Conservation (phyloP, 1,140 invertebrate species). For the Metopolophium dirhodum region DNA sequence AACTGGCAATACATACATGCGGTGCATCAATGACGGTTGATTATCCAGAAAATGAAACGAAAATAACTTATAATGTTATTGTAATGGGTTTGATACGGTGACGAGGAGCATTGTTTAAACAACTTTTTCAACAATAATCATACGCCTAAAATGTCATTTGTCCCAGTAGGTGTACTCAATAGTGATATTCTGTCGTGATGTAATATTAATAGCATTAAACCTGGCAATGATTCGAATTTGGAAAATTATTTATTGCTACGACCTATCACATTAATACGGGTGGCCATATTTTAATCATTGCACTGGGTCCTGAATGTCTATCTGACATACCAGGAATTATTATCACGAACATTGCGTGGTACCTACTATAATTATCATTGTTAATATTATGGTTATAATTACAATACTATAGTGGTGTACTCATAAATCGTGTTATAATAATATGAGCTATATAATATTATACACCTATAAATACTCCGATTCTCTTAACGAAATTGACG, state of each 20-base stretch:
- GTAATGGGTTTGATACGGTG: neutral
- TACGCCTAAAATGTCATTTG: conserved; percentile 21
- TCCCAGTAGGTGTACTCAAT: neutral
- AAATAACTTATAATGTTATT: neutral
- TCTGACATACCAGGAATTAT: neutral
- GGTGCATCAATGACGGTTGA: neutral
- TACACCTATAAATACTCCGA: neutral
- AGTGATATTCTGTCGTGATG: neutral
- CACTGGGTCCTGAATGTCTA: neutral
- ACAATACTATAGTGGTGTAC: neutral
- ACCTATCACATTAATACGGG: conserved; percentile 39
- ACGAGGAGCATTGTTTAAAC: neutral
- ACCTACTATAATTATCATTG: conserved; percentile 19
- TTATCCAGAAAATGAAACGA: neutral
- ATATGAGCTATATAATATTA: neutral
- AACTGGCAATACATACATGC: neutral
- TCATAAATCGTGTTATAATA: neutral
- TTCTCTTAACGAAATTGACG: neutral
- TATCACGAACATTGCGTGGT: neutral
- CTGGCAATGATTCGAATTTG: conserved; percentile 27
- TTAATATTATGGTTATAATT: neutral
- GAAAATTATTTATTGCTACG: conserved; percentile 33
- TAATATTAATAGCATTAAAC: conserved; percentile 39
- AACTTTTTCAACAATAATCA: neutral
- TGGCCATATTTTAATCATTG: conserved; percentile 23